A percentile compares a stretch with the other conserved stretches of the same genome.
Conservation (phyloP, 2,113 vertebrate genomes). For the zebrafish (Danio rerio) region DNA sequence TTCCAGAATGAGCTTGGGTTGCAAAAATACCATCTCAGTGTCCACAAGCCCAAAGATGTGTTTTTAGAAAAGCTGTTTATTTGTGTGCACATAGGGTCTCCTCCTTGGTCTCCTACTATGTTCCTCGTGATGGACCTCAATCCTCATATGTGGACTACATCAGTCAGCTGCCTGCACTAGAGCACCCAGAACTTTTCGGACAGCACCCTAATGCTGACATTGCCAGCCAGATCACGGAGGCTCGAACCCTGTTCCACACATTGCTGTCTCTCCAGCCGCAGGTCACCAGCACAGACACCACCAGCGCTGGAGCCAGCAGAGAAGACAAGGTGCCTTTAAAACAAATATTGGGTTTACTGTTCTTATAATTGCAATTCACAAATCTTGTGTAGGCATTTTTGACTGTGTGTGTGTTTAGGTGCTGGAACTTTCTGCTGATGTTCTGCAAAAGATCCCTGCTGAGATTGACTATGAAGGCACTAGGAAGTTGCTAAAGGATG, state of each 20-base stretch:
- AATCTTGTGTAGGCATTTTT: neutral
- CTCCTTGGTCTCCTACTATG: slow-evolving; percentile 75
- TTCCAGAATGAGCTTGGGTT: too few relatives aligned
- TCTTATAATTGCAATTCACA: neutral
- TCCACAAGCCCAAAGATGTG: neutral
- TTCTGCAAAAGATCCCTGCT: slow-evolving; percentile 80
- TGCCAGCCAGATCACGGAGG: slow-evolving; percentile 85
- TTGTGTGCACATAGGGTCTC: slow-evolving; percentile 76
- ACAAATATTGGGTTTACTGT: neutral
- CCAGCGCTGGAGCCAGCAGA: slow-evolving; percentile 68
- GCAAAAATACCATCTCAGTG: too few relatives aligned
- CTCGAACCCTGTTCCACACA: slow-evolving; percentile 83
- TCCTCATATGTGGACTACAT: slow-evolving; percentile 79
- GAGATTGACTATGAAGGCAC: slow-evolving; percentile 80
- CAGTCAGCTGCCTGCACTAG: slow-evolving; percentile 77
- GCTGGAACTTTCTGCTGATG: slow-evolving; percentile 79
- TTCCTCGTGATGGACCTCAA: slow-evolving; percentile 81
- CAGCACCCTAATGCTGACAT: slow-evolving; percentile 88
- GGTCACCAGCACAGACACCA: slow-evolving; percentile 68
- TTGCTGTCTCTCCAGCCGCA: slow-evolving; percentile 89
- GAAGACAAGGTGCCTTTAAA: slow-evolving; percentile 81
- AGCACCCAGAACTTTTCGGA: slow-evolving; percentile 86
- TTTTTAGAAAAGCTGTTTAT: slow-evolving; percentile 31
- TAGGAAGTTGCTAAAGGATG: slow-evolving; percentile 73
- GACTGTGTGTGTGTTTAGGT: slow-evolving; percentile 73